Conservation (phyloP, 2,797 vertebrate species). For the Rachycentron canadum region DNA sequence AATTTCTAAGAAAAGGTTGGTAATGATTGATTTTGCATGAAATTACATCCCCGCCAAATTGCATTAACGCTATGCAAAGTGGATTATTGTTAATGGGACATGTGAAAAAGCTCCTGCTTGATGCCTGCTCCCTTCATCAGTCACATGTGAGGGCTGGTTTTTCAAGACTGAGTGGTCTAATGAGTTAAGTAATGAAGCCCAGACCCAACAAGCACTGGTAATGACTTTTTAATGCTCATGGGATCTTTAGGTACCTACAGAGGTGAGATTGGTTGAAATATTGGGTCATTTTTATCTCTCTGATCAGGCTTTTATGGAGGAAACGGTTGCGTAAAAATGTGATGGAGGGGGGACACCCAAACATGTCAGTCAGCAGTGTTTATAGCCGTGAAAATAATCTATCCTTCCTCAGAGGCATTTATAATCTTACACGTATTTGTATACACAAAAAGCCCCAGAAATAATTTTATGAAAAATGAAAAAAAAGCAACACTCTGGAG, state of each 20-base stretch:
- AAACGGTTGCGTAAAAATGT: neutral
- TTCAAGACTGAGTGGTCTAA: slow-evolving; percentile 66
- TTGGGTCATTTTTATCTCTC: slow-evolving; percentile 25
- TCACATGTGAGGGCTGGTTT: slow-evolving; percentile 69
- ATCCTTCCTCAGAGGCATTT: neutral
- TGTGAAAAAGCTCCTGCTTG: slow-evolving; percentile 64
- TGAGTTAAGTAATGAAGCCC: slow-evolving; percentile 76
- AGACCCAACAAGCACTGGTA: slow-evolving; percentile 63
- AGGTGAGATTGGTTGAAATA: slow-evolving; percentile 53
- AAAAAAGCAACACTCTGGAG: too few species aligned
- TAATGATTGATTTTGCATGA: slow-evolving; percentile 76
- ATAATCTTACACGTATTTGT: neutral
- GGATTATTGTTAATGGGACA: slow-evolving; percentile 80
- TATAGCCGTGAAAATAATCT: neutral
- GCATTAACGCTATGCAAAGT: slow-evolving; percentile 75
- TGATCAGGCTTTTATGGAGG: slow-evolving; percentile 30
- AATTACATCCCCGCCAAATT: slow-evolving; percentile 73
- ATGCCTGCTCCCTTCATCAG: slow-evolving; percentile 61
- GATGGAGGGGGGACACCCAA: neutral
- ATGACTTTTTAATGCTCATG: slow-evolving; percentile 74
- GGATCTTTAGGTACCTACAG: slow-evolving; percentile 51
- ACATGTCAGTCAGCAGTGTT: neutral
- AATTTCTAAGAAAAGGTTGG: slow-evolving; percentile 56
- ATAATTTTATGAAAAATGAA: neutral
- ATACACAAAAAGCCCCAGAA: too few species aligned